Evolutionary conservation across 2,888 invertebrate genomes (phyloP), one percentile per base, ranked within the genome.

Genomic region (Bellardia pandia): DNA sequence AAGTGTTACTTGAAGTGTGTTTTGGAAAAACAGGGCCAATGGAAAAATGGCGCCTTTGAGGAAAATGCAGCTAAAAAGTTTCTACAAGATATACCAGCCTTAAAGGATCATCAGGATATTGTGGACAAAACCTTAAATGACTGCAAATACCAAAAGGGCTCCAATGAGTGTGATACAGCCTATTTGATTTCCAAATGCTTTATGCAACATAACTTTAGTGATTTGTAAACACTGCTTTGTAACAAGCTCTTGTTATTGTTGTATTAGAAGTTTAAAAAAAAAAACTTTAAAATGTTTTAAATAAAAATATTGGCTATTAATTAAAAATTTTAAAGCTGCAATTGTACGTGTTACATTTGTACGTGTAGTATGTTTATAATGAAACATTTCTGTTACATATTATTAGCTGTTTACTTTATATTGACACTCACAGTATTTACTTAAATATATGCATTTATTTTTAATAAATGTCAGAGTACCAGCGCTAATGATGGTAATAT

Each of bases 1-100:
- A 93, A 93, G 74, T 92, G 92, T 78, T 90, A 91, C 45, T 71
- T 90, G 82, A 91, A 91, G 62, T 92, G 92, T 64, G 64, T 92
- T 62, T 90, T 93, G 90, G 92, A 93, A 80, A 91, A 91, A 37
- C 89, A 91, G 16, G 92, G 92, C 0, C 85, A 90, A 11, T 76
- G 91, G 45, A 89, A 82, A 80, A 89, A 90, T 62, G 93, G 93
- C 0, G 88, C 88, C 56, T 90, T 92, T 68, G 90, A 91, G 86
- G 86, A 88, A 3, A 89, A 89, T 4, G 89, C 89, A 4, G 14
- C 90, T 42, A 30, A 90, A 2, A 79, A 88, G 2, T 72, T 76
- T 4, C 37, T 92, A 2, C 84, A 86, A 69, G 86, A 88, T 16
- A 85, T 90, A 42, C 89, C 92, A 0, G 84, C 87, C 11, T 77